phyloP scores from a whole-genome alignment of 2,888 invertebrate genomes.

The Andrena bucephala region DNA sequence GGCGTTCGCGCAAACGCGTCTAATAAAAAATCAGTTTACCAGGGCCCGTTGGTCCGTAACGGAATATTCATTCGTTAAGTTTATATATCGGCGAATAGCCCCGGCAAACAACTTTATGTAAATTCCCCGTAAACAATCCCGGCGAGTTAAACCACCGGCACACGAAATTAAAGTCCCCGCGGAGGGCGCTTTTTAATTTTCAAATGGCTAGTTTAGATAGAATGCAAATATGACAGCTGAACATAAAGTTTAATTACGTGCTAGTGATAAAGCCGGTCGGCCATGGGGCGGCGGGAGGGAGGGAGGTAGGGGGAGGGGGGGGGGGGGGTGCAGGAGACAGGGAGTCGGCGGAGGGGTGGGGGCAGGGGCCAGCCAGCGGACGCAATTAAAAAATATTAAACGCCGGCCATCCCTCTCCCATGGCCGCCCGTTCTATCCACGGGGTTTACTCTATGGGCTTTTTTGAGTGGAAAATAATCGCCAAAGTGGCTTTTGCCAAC shows the following conservation, averaged over 20 bases:
- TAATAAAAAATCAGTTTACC: constrained; percentile 42
- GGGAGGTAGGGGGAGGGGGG: neutral
- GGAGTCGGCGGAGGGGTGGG: neutral
- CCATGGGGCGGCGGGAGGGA: neutral
- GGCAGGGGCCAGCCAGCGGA: constrained; percentile 51
- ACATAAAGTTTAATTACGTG: constrained; percentile 73
- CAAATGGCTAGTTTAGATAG: constrained; percentile 71
- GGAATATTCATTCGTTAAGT: constrained; percentile 48
- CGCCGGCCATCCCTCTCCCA: constrained; percentile 59
- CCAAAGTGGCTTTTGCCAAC: constrained; percentile 71
- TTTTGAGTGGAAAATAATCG: constrained; percentile 74
- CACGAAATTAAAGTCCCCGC: constrained; percentile 62
- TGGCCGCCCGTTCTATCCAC: constrained; percentile 43
- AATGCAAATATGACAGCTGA: constrained; percentile 74
- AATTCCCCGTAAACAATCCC: constrained; percentile 62
- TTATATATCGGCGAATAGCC: constrained; percentile 43
- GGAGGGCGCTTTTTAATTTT: constrained; percentile 65
- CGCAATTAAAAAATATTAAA: constrained; percentile 74
- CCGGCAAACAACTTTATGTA: constrained; percentile 56
- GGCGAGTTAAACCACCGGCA: constrained; percentile 49
- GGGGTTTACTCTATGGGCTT: constrained; percentile 68
- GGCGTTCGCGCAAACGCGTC: constrained; percentile 21
- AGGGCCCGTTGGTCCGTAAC: constrained; percentile 21
- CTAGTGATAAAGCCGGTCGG: constrained; percentile 65
- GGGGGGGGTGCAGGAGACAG: neutral